These are phyloP conservation scores for Pomatostomus ruficeps DNA, from an alignment of 2,113 vertebrate genomes.

Conservation along the genomic window DNA sequence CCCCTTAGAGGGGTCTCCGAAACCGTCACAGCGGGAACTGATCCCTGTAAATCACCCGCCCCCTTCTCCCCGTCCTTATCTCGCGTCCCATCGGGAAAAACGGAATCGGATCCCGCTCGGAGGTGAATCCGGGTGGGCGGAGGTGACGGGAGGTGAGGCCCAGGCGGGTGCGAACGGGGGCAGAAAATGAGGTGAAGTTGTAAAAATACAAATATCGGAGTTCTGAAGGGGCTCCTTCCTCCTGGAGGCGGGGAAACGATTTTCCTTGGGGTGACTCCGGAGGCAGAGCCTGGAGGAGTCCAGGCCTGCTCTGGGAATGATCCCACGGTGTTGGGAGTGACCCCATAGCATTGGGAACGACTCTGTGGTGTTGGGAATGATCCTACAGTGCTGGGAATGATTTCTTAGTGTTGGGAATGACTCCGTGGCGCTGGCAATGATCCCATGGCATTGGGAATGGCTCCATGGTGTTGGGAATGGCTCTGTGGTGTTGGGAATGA, in stretches of 20 bases:
- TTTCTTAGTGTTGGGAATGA: accelerated
- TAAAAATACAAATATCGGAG: not conserved
- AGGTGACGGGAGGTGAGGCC: not conserved
- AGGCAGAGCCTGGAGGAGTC: not conserved
- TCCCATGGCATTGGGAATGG: accelerated
- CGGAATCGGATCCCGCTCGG: not conserved
- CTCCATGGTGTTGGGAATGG: accelerated
- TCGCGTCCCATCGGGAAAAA: constrained; percentile 15
- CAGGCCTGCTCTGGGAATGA: not conserved
- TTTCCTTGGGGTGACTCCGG: not conserved
- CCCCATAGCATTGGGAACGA: accelerated
- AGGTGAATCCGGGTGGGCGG: not conserved
- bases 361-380: accelerated
- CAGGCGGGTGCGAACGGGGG: accelerated
- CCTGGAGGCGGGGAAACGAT: accelerated
- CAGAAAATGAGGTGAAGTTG: not conserved
- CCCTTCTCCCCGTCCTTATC: not conserved
- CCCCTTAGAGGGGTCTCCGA: constrained; percentile 42
- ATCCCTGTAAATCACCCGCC: not conserved
- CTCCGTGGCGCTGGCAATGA: accelerated
- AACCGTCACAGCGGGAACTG: not conserved
- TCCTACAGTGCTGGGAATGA: accelerated
- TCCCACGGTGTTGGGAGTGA: accelerated
- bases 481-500: accelerated
- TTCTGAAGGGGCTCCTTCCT: not conserved